Percentiles rank a stretch among this genome's conserved stretches.
phyloP scores from a whole-genome alignment of 2,113 vertebrate genomes.

The Mohoua ochrocephala region DNA sequence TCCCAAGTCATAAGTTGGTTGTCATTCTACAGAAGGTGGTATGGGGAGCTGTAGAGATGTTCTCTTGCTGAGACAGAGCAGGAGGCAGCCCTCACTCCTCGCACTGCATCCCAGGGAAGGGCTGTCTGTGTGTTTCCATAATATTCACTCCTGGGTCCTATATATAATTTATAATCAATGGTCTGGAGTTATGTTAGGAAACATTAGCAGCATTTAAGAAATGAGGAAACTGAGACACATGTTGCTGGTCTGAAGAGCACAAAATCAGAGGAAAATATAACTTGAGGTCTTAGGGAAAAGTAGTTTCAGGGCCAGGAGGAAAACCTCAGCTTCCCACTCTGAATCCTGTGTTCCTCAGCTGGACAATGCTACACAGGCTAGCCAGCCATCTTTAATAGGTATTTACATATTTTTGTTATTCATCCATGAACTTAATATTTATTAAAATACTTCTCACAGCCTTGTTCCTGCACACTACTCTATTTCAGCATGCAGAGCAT shows the following conservation, averaged over 20 bases:
- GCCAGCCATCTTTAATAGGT: not conserved
- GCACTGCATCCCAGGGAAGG: not conserved
- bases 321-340: not conserved
- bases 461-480: not conserved
- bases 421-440: not conserved
- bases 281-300: not conserved
- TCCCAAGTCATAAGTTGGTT: constrained; percentile 55
- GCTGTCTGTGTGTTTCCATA: not conserved
- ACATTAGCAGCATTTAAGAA: not conserved
- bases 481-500: not conserved
- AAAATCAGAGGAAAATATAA: not conserved
- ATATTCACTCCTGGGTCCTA: not conserved
- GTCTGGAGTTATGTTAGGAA: not conserved
- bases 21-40: constrained; percentile 52
- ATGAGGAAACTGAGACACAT: not conserved
- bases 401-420: not conserved
- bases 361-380: not conserved
- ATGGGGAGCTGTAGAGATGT: constrained; percentile 49
- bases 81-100: constrained; percentile 53
- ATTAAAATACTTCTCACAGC: not conserved
- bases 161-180: not conserved
- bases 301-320: not conserved
- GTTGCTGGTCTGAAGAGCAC: not conserved
- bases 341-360: not conserved
- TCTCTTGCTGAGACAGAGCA: constrained; percentile 47